phyloP scores from a whole-genome alignment of 2,888 invertebrate genomes.

The Drymonia ruficornis region DNA sequence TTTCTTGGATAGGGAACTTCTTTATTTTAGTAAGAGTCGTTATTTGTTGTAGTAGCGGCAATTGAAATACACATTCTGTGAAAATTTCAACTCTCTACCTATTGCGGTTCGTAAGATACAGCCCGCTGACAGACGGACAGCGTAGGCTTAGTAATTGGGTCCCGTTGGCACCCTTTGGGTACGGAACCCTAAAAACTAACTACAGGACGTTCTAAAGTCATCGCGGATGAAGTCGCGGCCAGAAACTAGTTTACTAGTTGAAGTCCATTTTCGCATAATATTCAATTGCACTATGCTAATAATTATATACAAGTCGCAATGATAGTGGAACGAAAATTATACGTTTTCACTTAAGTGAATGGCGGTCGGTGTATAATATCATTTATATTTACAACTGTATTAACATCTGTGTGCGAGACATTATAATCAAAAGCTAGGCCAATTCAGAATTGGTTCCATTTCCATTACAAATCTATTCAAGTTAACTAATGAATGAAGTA shows the following conservation, averaged over 20 bases:
- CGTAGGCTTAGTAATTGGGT: too few relatives aligned
- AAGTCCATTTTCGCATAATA: slow-evolving; percentile 8
- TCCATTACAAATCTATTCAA: background rate
- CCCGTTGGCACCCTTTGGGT: too few relatives aligned
- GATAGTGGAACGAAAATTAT: slow-evolving; percentile 40
- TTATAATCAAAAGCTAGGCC: slow-evolving; percentile 2
- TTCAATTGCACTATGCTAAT: slow-evolving; percentile 13
- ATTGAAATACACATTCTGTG: too few relatives aligned
- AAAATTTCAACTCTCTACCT: too few relatives aligned
- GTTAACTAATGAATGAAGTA: background rate
- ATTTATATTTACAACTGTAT: background rate
- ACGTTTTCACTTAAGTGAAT: slow-evolving; percentile 41
- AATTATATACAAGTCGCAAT: slow-evolving; percentile 14
- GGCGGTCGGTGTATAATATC: background rate
- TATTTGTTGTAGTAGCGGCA: too few relatives aligned
- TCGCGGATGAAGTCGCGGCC: too few relatives aligned
- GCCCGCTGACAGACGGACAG: too few relatives aligned
- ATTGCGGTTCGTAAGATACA: too few relatives aligned
- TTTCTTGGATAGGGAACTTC: too few relatives aligned
- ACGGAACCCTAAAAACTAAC: too few relatives aligned
- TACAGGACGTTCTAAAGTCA: too few relatives aligned
- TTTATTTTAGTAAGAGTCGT: too few relatives aligned
- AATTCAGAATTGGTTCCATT: background rate
- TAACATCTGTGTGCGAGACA: background rate
- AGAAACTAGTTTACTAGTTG: background rate